A percentile compares a stretch with the other conserved stretches of the same genome.
Evolutionary conservation across 2,113 vertebrate species (phyloP).

Genomic region (Entomyzon cyanotis): DNA sequence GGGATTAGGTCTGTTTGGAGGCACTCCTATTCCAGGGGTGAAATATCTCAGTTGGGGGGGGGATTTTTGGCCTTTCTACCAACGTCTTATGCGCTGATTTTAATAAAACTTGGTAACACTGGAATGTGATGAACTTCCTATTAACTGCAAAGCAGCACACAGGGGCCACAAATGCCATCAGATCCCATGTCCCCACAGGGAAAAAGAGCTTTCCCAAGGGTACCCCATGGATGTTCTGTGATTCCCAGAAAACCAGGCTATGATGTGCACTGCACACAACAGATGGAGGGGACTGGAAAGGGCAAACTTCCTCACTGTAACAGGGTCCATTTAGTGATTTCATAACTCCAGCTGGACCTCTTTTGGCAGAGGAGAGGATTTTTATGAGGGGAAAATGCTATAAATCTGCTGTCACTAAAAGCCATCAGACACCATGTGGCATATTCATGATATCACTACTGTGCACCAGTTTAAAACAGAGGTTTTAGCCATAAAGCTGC

Average conservation of each 20-base stretch:
- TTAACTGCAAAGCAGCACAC: neutral
- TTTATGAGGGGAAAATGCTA: constrained; percentile 61
- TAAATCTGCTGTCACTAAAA: constrained; percentile 51
- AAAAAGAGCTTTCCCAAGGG: neutral
- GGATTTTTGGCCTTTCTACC: neutral
- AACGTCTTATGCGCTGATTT: neutral
- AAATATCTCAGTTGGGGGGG: neutral
- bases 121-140: neutral
- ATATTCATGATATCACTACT: constrained; percentile 28
- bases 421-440: constrained; percentile 58
- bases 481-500: constrained; percentile 57
- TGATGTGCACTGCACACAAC: neutral
- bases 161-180: neutral
- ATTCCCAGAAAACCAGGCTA: neutral
- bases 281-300: neutral
- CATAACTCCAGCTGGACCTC: constrained; percentile 41
- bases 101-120: neutral
- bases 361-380: constrained; percentile 37
- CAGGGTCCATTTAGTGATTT: constrained; percentile 28
- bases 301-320: neutral
- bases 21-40: neutral
- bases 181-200: neutral
- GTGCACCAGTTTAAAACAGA: constrained; percentile 31
- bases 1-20: neutral
- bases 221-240: fast-evolving